Base-by-base conservation (phyloP, 2,797 vertebrate species). In the Ptychobarbus kaznakovi region DNA sequence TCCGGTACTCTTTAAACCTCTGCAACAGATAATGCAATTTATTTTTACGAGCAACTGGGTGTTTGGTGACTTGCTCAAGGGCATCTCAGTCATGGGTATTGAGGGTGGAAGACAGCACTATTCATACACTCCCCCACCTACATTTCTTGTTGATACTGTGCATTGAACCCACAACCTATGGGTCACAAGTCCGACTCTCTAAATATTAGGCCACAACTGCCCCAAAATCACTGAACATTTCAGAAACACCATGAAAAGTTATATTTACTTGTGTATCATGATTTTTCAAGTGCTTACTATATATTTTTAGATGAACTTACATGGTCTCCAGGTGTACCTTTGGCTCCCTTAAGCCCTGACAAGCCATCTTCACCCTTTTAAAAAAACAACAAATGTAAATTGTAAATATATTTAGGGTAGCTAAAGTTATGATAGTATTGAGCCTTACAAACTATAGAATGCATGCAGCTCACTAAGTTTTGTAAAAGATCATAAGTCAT, bases 331-430 rank as follows among this genome's bases (percentile, higher is more conserved):
- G 92, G 79, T 11, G 91, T 91, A 81, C 98, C 98, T 92, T 93
- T 96, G 69, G 94, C 90, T 87, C 98, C 98, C 82, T 93, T 94
- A 56, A 92, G 91, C 91, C 97, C 98, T 28, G 94, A 90, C 11
- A 89, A 91, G 88, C 98, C 98, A 89, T 74, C 76, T 90, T 98
- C 97, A 89, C 98, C 98, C 98, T 99, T 68, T 46, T 91, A 93
- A 89, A 5, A 90, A 42, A 90, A 86, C 58, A 42, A 87, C 16
- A 68, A 56, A 46, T 61, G 20, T 15, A 81, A 9, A 56, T 76
- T 63, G 32, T 44, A 7, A 49, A 75, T 73, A 44, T 32, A 3
- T 68, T 44, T 18, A 20, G 32, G 32, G 35, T 18, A 74, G 72
- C 6, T 73, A 32, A 11, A 28, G 25, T 61, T 25, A 38, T 8